Conservation (phyloP, 1,140 invertebrate genomes). For the Zophobas atratus region DNA sequence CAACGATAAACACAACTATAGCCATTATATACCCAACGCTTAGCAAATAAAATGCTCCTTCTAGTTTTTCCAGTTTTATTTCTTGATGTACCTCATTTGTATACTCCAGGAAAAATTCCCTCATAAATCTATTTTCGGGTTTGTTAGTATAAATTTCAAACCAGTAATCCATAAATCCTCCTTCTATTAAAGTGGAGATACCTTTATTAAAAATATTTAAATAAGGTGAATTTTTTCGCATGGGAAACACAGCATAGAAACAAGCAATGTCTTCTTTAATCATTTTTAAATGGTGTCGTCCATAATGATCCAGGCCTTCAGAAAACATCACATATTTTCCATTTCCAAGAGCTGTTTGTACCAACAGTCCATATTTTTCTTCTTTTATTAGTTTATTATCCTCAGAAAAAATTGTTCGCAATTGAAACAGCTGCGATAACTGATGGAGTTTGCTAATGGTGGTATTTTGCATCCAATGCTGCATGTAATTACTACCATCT, state of each 20-base stretch:
- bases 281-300: constrained; percentile 14
- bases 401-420: not conserved
- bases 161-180: constrained; percentile 41
- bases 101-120: constrained; percentile 2
- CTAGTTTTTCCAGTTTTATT: constrained; percentile 32
- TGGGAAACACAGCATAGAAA: constrained; percentile 12
- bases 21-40: too few species aligned
- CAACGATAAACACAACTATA: too few species aligned
- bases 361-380: constrained; percentile 20
- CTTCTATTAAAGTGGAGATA: constrained; percentile 13
- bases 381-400: constrained; percentile 4
- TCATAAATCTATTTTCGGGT: constrained; percentile 17
- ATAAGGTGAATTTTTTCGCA: constrained; percentile 14
- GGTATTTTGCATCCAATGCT: constrained; percentile 27
- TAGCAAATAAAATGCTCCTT: constrained; percentile 38
- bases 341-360: constrained; percentile 8
- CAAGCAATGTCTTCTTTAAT: not conserved
- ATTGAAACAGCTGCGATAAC: constrained; percentile 14
- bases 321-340: constrained; percentile 21
- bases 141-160: not conserved
- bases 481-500: constrained; percentile 11
- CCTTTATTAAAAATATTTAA: constrained; percentile 11
- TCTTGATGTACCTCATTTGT: not conserved
- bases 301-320: constrained; percentile 21
- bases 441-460: not conserved